Conservation (phyloP, 2,888 invertebrate genomes). For the Drosophila imparisetae region DNA sequence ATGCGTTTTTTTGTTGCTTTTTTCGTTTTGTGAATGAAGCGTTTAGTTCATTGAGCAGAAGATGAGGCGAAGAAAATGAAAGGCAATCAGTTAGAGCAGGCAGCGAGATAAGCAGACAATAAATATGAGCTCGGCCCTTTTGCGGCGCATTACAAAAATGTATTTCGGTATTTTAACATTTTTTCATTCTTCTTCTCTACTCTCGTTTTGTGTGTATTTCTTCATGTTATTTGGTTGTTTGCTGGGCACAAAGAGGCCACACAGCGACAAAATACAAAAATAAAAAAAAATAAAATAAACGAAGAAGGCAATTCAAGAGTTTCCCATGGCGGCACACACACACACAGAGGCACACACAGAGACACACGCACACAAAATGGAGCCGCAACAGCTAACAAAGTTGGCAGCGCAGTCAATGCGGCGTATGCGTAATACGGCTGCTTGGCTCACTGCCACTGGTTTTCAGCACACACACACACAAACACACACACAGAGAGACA, state of each 20-base stretch:
- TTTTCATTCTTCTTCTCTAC: constrained; percentile 17
- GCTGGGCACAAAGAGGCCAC: constrained; percentile 70
- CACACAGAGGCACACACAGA: neutral
- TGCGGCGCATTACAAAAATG: constrained; percentile 55
- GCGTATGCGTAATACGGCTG: constrained; percentile 81
- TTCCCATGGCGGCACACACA: constrained; percentile 64
- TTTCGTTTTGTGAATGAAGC: constrained; percentile 71
- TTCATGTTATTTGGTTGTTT: constrained; percentile 54
- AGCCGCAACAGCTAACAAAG: constrained; percentile 60
- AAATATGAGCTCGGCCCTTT: constrained; percentile 64
- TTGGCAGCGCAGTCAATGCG: constrained; percentile 65
- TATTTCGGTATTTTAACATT: constrained; percentile 35
- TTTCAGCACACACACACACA: constrained; percentile 56
- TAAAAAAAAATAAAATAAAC: neutral
- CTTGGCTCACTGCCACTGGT: constrained; percentile 75
- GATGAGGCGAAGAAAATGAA: constrained; percentile 35
- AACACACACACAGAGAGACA: constrained; percentile 22
- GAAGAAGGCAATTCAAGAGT: constrained; percentile 54
- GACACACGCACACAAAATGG: constrained; percentile 46
- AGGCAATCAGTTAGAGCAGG: constrained; percentile 40
- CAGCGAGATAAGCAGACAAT: constrained; percentile 75
- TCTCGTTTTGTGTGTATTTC: constrained; percentile 27
- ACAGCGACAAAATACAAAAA: constrained; percentile 51
- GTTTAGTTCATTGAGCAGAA: constrained; percentile 70
- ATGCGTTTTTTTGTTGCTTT: neutral